A percentile compares a stretch with the other conserved stretches of the same genome.
Evolutionary conservation across 2,888 invertebrate genomes (phyloP).

Genomic region (Dynastes tityus): DNA sequence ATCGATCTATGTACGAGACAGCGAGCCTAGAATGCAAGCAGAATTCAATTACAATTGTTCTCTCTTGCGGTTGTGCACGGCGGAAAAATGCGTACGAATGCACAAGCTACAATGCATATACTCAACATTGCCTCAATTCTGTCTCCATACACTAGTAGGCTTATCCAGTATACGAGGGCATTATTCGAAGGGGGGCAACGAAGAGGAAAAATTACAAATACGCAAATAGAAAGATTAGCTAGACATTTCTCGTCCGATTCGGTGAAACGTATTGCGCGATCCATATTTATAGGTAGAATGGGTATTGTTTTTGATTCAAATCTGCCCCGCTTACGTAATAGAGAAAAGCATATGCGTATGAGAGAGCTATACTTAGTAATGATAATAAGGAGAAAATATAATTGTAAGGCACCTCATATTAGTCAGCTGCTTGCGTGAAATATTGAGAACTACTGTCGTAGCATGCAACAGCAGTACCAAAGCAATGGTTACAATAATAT

Average conservation of each 20-base stretch:
- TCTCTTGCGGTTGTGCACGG: not conserved
- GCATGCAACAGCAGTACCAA: no score
- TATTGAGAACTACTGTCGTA: no score
- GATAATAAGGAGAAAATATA: not conserved
- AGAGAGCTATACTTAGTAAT: not conserved
- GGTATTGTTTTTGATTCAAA: slow-evolving; percentile 19
- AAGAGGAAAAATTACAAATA: not conserved
- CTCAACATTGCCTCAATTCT: no score
- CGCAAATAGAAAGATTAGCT: slow-evolving; percentile 10
- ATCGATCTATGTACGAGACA: slow-evolving; percentile 4
- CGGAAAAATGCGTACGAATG: slow-evolving; percentile 6
- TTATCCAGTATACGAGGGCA: no score
- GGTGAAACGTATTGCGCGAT: slow-evolving; percentile 15
- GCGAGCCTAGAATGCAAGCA: not conserved
- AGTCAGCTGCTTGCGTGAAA: no score
- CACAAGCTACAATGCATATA: not conserved
- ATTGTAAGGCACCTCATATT: not conserved
- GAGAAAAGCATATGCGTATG: not conserved
- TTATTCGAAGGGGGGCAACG: not conserved
- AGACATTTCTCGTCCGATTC: slow-evolving; percentile 29
- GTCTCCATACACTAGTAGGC: no score
- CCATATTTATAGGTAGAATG: slow-evolving; percentile 7
- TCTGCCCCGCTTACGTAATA: slow-evolving; percentile 9
- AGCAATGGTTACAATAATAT: no score
- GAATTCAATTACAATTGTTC: slow-evolving; percentile 23